Percentiles rank a stretch among this genome's conserved stretches.
These are phyloP conservation scores for Acanthurus tractus DNA, from an alignment of 2,797 vertebrate genomes.

Conservation along the genomic window DNA sequence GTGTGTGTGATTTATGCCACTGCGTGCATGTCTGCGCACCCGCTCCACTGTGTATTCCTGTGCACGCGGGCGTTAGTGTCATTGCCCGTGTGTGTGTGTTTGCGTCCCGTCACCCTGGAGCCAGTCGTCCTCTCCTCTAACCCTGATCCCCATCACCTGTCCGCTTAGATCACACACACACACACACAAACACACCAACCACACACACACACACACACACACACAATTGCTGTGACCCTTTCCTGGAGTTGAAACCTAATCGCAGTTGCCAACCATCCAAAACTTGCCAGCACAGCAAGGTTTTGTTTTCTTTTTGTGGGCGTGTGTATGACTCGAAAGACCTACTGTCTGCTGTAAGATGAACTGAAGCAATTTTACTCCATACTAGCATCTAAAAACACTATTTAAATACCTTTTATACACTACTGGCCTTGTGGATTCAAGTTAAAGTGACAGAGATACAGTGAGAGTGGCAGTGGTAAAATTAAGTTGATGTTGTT, in stretches of 20 bases:
- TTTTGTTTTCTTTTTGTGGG: constrained; percentile 63
- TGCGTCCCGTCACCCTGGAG: constrained; percentile 72
- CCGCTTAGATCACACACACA: constrained; percentile 76
- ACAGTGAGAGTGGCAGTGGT: neutral
- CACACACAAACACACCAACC: constrained; percentile 26
- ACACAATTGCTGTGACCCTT: constrained; percentile 71
- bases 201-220: constrained; percentile 33
- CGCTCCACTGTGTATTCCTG: constrained; percentile 34
- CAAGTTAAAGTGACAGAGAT: constrained; percentile 14
- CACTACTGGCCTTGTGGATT: constrained; percentile 9
- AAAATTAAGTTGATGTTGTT: neutral
- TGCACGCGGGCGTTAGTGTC: constrained; percentile 29
- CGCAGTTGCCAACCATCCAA: constrained; percentile 67
- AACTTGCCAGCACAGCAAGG: constrained; percentile 71
- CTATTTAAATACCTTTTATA: constrained; percentile 42
- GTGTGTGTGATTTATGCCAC: constrained; percentile 39
- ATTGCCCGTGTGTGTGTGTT: constrained; percentile 33
- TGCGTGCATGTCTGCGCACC: neutral
- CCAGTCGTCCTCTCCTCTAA: constrained; percentile 73
- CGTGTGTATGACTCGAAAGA: constrained; percentile 44
- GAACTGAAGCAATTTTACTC: constrained; percentile 27
- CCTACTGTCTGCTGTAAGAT: constrained; percentile 41
- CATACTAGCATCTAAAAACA: constrained; percentile 1
- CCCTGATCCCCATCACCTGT: constrained; percentile 85
- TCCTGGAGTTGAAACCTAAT: constrained; percentile 76